A percentile compares a stretch with the other conserved stretches of the same genome.
These are phyloP conservation scores for Glomeris marginata DNA, from an alignment of 2,888 invertebrate genomes.

Conservation along the genomic window DNA sequence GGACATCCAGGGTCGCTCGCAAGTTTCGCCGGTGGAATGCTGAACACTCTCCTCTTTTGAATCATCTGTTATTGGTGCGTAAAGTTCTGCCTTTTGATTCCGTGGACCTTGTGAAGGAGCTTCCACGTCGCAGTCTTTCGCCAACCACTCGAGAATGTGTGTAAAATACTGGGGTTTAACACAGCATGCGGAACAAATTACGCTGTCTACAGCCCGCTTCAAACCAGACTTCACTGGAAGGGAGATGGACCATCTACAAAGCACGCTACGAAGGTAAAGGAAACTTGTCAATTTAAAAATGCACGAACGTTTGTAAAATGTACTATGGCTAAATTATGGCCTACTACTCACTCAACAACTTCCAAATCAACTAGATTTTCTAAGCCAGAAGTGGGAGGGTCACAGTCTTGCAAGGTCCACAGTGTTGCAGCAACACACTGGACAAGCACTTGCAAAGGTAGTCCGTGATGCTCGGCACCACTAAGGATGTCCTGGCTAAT, in stretches of 20 bases:
- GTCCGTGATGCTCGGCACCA: neutral
- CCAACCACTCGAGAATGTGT: constrained; percentile 53
- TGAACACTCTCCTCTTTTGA: constrained; percentile 26
- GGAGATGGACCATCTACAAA: constrained; percentile 61
- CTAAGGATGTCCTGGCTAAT: constrained; percentile 7
- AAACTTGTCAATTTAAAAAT: too few species aligned
- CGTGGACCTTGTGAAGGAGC: constrained; percentile 23
- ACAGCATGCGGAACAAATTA: constrained; percentile 72
- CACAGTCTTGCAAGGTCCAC: constrained; percentile 49
- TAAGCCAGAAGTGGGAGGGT: constrained; percentile 20
- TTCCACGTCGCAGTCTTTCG: constrained; percentile 21
- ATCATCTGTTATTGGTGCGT: constrained; percentile 39
- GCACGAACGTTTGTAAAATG: too few species aligned
- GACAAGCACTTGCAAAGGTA: constrained; percentile 18
- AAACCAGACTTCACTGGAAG: constrained; percentile 53
- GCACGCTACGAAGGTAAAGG: constrained; percentile 36
- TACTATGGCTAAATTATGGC: too few species aligned
- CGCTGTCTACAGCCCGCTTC: constrained; percentile 69
- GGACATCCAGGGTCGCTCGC: constrained; percentile 15
- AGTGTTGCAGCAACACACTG: constrained; percentile 69
- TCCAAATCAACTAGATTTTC: too few species aligned
- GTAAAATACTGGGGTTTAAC: constrained; percentile 63
- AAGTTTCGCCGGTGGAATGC: constrained; percentile 15
- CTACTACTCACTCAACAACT: too few species aligned
- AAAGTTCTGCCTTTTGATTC: constrained; percentile 37